Evolutionary conservation across 2,113 vertebrate species (phyloP), one percentile per base, ranked within the genome.

Genomic region (Carassius auratus): DNA sequence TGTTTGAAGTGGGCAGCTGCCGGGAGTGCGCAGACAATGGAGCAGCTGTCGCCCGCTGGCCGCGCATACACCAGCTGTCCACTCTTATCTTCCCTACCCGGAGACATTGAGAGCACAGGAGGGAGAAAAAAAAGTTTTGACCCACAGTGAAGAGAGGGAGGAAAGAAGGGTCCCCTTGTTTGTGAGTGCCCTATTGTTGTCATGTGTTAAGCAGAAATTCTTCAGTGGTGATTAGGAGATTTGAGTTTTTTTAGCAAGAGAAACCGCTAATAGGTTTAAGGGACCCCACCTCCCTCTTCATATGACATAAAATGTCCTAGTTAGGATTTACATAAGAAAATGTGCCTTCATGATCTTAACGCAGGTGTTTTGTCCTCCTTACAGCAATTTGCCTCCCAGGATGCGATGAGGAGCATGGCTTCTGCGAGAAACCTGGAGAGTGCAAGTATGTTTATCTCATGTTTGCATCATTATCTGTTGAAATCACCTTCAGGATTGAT

Each of bases 31-130:
- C 93, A 97, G 95, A 99, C 98, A 99, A 99, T 99, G 94, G 97
- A 96, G 97, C 98, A 99, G 98, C 98, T 99, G 98, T 98, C 97
- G 94, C 92, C 95, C 96, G 95, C 96, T 97, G 97, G 96, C 96
- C 95, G 96, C 95, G 96, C 96, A 97, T 96, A 97, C 95, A 96
- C 98, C 98, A 99, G 97, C 98, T 99, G 98, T 98, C 98, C 96
- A 97, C 96, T 97, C 97, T 98, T 99, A 99, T 99, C 97, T 97
- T 93, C 94, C 96, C 96, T 96, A 96, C 96, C 96, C 94, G 95
- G 96, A 95, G 97, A 97, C 96, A 97, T 96, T 96, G 96, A 96
- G 96, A 94, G 95, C 93, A 95, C 94, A 93, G 92, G 92, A 92
- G 90, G 89, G 92, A 93, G 90, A 87, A 92, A 86, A 86, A 45